phyloP scores from a whole-genome alignment of 2,888 invertebrate genomes.

The Drosophila pegasa region DNA sequence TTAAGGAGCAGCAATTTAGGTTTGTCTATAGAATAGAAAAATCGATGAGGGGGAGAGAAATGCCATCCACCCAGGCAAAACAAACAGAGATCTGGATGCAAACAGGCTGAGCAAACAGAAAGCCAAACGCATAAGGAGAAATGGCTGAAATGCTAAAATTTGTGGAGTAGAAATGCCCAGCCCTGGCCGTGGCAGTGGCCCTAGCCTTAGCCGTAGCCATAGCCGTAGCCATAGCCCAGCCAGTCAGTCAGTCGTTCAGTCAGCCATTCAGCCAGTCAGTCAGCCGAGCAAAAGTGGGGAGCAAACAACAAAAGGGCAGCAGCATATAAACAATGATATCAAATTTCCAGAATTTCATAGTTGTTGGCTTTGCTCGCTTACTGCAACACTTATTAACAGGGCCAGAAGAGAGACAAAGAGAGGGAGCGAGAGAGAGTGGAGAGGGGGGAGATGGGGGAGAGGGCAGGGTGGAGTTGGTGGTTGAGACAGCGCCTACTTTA shows the following conservation, averaged over 20 bases:
- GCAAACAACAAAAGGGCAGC: slow-evolving; percentile 69
- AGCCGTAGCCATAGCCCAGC: slow-evolving; percentile 11
- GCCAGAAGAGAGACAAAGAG: slow-evolving; percentile 21
- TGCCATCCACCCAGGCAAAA: slow-evolving; percentile 28
- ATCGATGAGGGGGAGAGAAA: slow-evolving; percentile 46
- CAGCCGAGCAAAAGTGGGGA: slow-evolving; percentile 68
- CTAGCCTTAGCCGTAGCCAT: slow-evolving; percentile 2
- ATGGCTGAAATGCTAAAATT: slow-evolving; percentile 54
- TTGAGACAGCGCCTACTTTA: slow-evolving; percentile 43
- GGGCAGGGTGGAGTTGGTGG: not conserved
- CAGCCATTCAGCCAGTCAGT: slow-evolving; percentile 38
- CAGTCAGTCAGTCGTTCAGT: slow-evolving; percentile 15
- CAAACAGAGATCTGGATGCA: slow-evolving; percentile 50
- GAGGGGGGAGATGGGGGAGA: not conserved
- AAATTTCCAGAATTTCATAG: slow-evolving; percentile 73
- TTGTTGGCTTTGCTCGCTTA: slow-evolving; percentile 57
- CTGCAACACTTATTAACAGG: slow-evolving; percentile 78
- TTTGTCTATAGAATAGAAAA: slow-evolving; percentile 36
- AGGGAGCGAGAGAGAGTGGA: slow-evolving; percentile 9
- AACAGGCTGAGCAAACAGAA: slow-evolving; percentile 50
- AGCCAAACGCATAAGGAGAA: slow-evolving; percentile 47
- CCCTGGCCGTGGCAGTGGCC: slow-evolving; percentile 9
- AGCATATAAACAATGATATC: slow-evolving; percentile 80
- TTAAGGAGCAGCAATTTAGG: slow-evolving; percentile 22
- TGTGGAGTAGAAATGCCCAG: slow-evolving; percentile 12